Evolutionary conservation across 2,797 vertebrate genomes (phyloP).

Genomic region (Eurystomus glaucurus): DNA sequence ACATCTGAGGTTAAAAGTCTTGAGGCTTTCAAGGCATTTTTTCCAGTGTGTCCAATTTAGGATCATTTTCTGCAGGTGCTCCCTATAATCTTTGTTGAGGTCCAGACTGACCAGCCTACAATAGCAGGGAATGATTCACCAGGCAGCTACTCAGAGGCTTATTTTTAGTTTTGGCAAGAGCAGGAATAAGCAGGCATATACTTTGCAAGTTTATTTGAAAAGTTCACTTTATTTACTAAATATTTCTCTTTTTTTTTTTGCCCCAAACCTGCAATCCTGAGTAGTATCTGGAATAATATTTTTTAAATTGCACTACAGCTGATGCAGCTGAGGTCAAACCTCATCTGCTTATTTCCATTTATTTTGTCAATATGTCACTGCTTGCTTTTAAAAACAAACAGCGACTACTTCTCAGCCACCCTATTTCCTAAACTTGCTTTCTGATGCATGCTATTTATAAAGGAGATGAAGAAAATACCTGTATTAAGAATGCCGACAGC

Average conservation of each 20-base stretch:
- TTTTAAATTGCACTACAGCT: background rate
- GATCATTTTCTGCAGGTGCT: conserved; percentile 52
- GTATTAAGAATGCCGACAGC: background rate
- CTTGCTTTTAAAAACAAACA: conserved; percentile 19
- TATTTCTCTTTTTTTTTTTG: background rate
- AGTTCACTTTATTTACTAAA: conserved; percentile 2
- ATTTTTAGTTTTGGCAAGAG: conserved; percentile 52
- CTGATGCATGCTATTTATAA: background rate
- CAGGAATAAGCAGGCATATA: conserved; percentile 24
- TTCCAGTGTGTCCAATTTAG: conserved; percentile 9
- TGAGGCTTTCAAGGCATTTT: conserved; percentile 30
- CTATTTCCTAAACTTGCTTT: background rate
- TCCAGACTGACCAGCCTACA: conserved; percentile 42
- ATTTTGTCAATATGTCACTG: background rate
- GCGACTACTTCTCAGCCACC: background rate
- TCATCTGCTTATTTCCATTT: background rate
- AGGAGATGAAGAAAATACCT: background rate
- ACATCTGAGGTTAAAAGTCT: conserved; percentile 4
- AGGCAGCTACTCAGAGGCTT: conserved; percentile 11
- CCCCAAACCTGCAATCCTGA: background rate
- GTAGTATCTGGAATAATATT: background rate
- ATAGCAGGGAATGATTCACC: conserved; percentile 67
- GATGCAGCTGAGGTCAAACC: background rate
- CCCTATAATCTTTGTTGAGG: conserved; percentile 60
- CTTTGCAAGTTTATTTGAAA: conserved; percentile 48